These are phyloP conservation scores for zebrafish (Danio rerio) DNA, from an alignment of 2,113 vertebrate genomes.

Conservation along the genomic window GRCz12tu NC_133177.1:43820001-43820500, in stretches of 20 bases:
- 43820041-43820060: slow-evolving; percentile 4
- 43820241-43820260: slow-evolving; percentile 16
- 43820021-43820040: not conserved
- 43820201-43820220: slow-evolving; percentile 11
- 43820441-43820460: slow-evolving; percentile 40
- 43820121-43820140: slow-evolving; percentile 18
- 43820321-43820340: slow-evolving; percentile 24
- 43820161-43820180: slow-evolving; percentile 20
- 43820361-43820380: slow-evolving; percentile 8
- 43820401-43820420: slow-evolving; percentile 22
- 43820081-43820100: not conserved
- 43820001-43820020: not conserved
- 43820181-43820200: slow-evolving; percentile 28
- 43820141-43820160: slow-evolving; percentile 7
- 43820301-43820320: not conserved
- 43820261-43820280: slow-evolving; percentile 21
- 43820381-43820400: slow-evolving; percentile 13
- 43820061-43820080: not conserved
- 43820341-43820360: not conserved
- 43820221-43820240: not conserved
- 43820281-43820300: not conserved
- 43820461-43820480: slow-evolving; percentile 17
- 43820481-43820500: not conserved
- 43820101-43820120: slow-evolving; percentile 5
- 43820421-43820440: slow-evolving; percentile 2